Conservation (phyloP, 2,113 vertebrate species). For the Lampris incognitus region DNA sequence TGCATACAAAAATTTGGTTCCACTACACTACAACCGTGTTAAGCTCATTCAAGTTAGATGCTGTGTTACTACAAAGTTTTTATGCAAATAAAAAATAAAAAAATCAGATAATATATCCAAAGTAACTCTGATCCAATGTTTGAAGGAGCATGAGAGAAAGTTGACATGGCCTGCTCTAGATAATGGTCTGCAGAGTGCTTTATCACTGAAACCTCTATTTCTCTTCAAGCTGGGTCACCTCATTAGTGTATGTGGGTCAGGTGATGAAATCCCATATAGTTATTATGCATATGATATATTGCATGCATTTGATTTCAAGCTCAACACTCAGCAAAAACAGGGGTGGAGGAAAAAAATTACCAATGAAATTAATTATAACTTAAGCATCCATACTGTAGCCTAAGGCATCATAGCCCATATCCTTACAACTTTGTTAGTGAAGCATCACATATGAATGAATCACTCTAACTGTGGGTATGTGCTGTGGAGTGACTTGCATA, state of each 20-base stretch:
- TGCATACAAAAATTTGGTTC: too few species aligned
- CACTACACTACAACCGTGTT: too few species aligned
- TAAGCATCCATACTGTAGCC: conserved; percentile 46
- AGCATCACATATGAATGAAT: neutral
- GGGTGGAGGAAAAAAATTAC: conserved; percentile 66
- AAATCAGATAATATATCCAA: too few species aligned
- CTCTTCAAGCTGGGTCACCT: conserved; percentile 62
- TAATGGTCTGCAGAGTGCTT: neutral
- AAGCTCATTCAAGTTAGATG: too few species aligned
- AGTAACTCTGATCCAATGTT: too few species aligned
- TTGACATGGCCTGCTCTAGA: neutral
- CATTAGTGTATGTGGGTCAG: conserved; percentile 59
- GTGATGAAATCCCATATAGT: conserved; percentile 20
- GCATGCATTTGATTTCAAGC: conserved; percentile 60
- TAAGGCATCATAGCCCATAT: conserved; percentile 3
- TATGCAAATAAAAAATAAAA: too few species aligned
- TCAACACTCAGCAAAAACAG: conserved; percentile 71
- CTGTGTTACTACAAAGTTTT: too few species aligned
- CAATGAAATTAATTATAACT: conserved; percentile 50
- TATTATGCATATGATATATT: conserved; percentile 64
- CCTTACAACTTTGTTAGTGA: conserved; percentile 49
- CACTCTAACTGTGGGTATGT: neutral
- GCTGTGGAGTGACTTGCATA: neutral
- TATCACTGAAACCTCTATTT: conserved; percentile 20
- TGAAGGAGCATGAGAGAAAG: too few species aligned